phyloP scores from a whole-genome alignment of 2,113 vertebrate genomes.

The Antigone vipio region DNA sequence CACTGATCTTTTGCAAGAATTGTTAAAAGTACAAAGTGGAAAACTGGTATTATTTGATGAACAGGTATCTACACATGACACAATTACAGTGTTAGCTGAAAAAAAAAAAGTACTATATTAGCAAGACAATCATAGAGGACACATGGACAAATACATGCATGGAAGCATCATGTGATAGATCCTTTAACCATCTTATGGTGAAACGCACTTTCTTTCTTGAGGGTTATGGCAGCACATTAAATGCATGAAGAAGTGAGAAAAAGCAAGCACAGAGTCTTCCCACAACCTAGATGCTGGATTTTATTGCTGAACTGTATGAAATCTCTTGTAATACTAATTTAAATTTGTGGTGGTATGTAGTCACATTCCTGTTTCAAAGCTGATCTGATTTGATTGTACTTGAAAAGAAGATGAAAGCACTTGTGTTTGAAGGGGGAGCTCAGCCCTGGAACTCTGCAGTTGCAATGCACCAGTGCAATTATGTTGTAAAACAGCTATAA shows the following conservation, averaged over 20 bases:
- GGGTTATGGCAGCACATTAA: background rate
- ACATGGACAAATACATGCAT: background rate
- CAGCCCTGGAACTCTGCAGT: background rate
- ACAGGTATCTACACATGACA: conserved; percentile 64
- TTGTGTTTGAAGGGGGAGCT: background rate
- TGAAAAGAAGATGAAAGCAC: background rate
- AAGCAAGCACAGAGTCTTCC: background rate
- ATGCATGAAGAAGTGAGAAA: background rate
- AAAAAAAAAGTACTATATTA: background rate
- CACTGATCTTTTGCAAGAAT: conserved; percentile 44
- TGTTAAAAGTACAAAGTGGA: conserved; percentile 55
- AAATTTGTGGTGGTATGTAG: background rate
- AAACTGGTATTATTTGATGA: conserved; percentile 47
- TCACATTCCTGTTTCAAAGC: background rate
- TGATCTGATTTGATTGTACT: background rate
- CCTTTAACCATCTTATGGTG: background rate
- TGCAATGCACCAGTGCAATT: background rate
- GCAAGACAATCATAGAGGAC: background rate
- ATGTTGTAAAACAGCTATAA: background rate
- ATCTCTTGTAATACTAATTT: background rate
- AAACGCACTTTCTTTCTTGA: background rate
- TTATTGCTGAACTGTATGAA: background rate
- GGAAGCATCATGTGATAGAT: background rate
- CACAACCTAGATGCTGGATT: background rate
- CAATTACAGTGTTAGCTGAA: conserved; percentile 53